Percentiles rank a stretch among this genome's conserved stretches.
Conservation (phyloP, 2,797 vertebrate genomes). For the Podarcis siculus region DNA sequence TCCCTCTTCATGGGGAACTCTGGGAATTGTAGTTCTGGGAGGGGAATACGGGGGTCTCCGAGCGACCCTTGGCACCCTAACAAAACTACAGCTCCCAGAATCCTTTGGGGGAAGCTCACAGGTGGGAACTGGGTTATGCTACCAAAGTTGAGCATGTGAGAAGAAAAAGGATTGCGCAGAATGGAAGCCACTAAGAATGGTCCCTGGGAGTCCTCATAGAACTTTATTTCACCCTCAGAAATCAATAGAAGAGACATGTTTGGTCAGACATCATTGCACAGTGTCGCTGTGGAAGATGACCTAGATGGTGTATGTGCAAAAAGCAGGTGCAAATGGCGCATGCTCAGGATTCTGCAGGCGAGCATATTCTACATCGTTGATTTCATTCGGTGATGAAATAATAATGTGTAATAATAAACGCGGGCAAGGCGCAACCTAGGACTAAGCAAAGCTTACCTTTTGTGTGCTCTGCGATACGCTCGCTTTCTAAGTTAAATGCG, state of each 20-base stretch:
- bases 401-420: neutral
- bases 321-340: constrained; percentile 72
- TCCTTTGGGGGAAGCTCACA: too few species aligned
- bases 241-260: constrained; percentile 72
- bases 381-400: neutral
- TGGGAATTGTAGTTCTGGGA: too few species aligned
- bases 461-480: too few species aligned
- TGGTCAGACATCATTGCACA: constrained; percentile 76
- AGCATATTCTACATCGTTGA: constrained; percentile 50
- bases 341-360: constrained; percentile 75
- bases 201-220: neutral
- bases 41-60: too few species aligned
- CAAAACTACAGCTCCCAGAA: too few species aligned
- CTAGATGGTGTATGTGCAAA: constrained; percentile 45
- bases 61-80: too few species aligned
- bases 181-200: constrained; percentile 16
- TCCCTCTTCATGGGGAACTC: too few species aligned
- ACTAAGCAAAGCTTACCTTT: neutral
- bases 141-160: too few species aligned
- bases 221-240: constrained; percentile 33
- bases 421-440: neutral
- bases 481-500: neutral
- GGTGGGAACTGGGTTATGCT: too few species aligned
- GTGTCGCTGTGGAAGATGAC: constrained; percentile 65
- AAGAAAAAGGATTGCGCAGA: too few species aligned